Evolutionary conservation across 2,888 invertebrate genomes (phyloP).

Genomic region (Metallyticus violacea): DNA sequence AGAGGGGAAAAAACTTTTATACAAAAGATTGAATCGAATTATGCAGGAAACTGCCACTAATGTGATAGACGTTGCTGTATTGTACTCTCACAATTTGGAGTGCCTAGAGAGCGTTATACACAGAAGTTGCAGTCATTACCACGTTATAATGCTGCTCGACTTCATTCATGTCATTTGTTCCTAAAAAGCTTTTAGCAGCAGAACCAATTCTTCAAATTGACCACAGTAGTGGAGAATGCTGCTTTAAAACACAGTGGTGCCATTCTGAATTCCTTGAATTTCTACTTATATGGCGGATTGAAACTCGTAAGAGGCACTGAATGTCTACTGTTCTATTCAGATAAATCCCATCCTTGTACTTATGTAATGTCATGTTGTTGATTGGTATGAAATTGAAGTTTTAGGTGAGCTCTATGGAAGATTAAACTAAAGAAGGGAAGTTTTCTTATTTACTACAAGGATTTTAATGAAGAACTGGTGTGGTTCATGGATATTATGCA

Average conservation of each 20-base stretch:
- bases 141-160: slow-evolving; percentile 41
- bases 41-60: no score
- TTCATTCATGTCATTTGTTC: slow-evolving; percentile 57
- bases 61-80: slow-evolving; percentile 90
- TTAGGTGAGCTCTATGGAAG: neutral
- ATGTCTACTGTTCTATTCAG: neutral
- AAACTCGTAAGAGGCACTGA: neutral
- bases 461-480: no score
- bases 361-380: no score
- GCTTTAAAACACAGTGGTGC: slow-evolving; percentile 86
- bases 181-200: slow-evolving; percentile 65
- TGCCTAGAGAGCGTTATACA: slow-evolving; percentile 71
- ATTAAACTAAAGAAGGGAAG: neutral
- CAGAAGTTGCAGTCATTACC: slow-evolving; percentile 48
- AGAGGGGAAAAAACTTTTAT: no score
- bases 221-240: slow-evolving; percentile 60
- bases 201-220: slow-evolving; percentile 47
- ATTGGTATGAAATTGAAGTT: neutral
- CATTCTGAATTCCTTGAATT: slow-evolving; percentile 72
- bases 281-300: neutral
- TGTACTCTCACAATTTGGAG: slow-evolving; percentile 87
- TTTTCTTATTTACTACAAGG: no score
- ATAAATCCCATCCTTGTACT: no score
- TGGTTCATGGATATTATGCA: neutral
- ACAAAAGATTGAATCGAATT: no score